These are phyloP conservation scores for Rhogogaster chlorosoma DNA, from an alignment of 2,888 invertebrate species.

Conservation along the genomic window DNA sequence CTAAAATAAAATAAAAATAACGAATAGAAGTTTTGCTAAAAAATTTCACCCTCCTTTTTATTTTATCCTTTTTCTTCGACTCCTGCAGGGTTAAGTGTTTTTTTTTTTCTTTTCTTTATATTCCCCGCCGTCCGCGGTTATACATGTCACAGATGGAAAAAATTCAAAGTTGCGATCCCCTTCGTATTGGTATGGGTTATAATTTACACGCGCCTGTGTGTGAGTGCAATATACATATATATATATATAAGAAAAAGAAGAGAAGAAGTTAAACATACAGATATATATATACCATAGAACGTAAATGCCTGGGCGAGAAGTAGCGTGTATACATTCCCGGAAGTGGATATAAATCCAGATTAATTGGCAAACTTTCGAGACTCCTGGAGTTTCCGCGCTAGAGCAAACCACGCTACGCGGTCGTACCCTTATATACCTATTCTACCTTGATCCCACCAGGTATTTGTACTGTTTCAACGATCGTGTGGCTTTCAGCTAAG, in stretches of 20 bases:
- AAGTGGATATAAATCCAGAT: slow-evolving; percentile 45
- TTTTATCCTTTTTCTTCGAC: background rate
- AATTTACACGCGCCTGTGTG: background rate
- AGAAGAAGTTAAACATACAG: background rate
- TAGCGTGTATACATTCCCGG: slow-evolving; percentile 23
- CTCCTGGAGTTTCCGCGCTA: slow-evolving; percentile 28
- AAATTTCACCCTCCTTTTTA: background rate
- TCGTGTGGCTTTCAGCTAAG: slow-evolving; percentile 14
- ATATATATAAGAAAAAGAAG: background rate
- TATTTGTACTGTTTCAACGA: slow-evolving; percentile 25
- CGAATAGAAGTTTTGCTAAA: background rate
- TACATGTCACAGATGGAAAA: background rate
- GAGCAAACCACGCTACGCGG: background rate
- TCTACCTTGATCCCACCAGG: background rate
- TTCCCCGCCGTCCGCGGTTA: background rate
- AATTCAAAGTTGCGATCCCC: background rate
- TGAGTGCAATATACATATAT: too few species aligned
- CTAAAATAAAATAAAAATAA: background rate
- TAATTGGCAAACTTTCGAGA: slow-evolving; percentile 47
- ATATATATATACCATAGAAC: background rate
- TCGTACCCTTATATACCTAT: background rate
- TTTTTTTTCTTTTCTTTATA: background rate
- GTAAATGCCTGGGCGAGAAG: background rate
- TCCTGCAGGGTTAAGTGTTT: background rate
- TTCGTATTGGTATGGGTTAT: background rate